Conservation (phyloP, 2,797 vertebrate genomes). For the Amniataba percoides region DNA sequence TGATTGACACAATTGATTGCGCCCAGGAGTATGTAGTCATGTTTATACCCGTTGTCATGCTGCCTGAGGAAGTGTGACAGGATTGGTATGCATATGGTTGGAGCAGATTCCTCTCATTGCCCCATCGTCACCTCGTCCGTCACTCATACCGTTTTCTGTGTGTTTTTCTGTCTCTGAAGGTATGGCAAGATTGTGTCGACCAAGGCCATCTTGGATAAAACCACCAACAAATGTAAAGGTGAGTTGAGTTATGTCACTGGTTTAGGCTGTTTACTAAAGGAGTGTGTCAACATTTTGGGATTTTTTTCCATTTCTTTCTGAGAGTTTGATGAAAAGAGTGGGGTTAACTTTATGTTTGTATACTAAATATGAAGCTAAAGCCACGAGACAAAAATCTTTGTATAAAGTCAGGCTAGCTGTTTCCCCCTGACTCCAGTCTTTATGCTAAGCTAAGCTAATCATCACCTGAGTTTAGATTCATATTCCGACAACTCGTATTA, state of each 20-base stretch:
- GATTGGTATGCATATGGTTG: conserved; percentile 45
- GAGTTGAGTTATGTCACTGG: conserved; percentile 25
- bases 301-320: background rate
- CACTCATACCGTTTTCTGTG: conserved; percentile 35
- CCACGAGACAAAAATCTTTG: background rate
- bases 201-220: conserved; percentile 96
- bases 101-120: conserved; percentile 60
- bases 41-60: conserved; percentile 60
- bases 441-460: conserved; percentile 3
- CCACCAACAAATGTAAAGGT: conserved; percentile 98
- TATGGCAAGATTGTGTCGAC: conserved; percentile 98
- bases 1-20: conserved; percentile 33
- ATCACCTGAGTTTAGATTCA: background rate
- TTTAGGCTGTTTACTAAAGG: background rate
- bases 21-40: conserved; percentile 47
- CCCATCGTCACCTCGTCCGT: conserved; percentile 38
- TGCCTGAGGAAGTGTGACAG: conserved; percentile 37
- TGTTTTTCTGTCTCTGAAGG: conserved; percentile 74
- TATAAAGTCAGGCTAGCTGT: background rate
- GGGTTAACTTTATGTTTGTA: background rate
- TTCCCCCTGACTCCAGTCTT: background rate
- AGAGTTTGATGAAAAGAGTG: background rate
- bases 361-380: background rate
- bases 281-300: background rate
- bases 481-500: background rate